phyloP scores from a whole-genome alignment of 2,113 vertebrate genomes.

The Mellivora capensis region DNA sequence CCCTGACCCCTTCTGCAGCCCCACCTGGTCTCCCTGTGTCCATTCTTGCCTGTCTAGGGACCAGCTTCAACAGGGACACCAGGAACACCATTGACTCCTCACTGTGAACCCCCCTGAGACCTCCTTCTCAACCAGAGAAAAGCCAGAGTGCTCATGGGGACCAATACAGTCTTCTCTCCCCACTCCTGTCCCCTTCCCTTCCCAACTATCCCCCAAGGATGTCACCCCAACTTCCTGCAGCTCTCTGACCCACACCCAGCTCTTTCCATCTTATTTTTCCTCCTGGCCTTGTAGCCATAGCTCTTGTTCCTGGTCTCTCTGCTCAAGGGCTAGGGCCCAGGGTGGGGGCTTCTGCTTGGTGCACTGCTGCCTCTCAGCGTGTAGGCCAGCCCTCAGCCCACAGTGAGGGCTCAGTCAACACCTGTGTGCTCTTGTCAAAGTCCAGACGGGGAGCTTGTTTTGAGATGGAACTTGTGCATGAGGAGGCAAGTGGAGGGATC shows the following conservation, averaged over 20 bases:
- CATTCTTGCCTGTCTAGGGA: accelerated
- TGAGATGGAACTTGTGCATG: accelerated
- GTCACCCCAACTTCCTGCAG: no score
- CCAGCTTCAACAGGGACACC: no score
- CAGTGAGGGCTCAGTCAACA: accelerated
- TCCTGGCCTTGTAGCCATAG: accelerated
- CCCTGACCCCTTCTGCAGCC: background rate
- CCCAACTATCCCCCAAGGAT: accelerated
- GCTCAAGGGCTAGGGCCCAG: no score
- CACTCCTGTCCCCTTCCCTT: no score
- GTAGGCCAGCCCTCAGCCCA: background rate
- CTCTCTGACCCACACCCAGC: background rate
- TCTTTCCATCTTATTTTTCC: background rate
- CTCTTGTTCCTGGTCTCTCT: no score
- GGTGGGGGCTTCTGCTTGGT: background rate
- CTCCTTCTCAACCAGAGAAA: background rate
- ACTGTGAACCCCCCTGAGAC: accelerated
- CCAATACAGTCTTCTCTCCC: background rate
- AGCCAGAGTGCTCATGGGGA: background rate
- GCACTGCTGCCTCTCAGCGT: no score
- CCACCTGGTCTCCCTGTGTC: accelerated
- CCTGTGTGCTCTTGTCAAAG: background rate
- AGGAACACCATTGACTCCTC: background rate
- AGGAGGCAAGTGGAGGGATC: background rate
- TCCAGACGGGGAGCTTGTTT: background rate